A percentile compares a stretch with the other conserved stretches of the same genome.
These are phyloP conservation scores for Anoplolepis gracilipes DNA, from an alignment of 1,140 invertebrate genomes.

Conservation along the genomic window DNA sequence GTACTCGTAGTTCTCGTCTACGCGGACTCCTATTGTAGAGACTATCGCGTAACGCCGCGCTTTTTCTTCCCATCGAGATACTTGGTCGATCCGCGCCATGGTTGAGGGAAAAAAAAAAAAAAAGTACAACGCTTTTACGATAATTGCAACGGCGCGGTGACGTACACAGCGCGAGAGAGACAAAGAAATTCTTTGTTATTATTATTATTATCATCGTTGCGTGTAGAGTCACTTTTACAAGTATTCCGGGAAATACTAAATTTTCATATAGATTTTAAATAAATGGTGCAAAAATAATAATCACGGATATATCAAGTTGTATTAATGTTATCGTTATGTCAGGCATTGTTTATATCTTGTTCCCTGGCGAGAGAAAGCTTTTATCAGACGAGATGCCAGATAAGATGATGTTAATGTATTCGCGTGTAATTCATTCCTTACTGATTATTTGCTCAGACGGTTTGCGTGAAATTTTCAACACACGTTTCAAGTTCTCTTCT, in stretches of 20 bases:
- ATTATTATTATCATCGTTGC: neutral
- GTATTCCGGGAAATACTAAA: neutral
- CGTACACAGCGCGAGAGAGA: too few relatives aligned
- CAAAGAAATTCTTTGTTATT: neutral
- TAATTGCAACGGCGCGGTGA: constrained; percentile 32
- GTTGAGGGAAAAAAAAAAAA: constrained; percentile 34
- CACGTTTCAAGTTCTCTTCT: too few relatives aligned
- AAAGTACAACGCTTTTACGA: constrained; percentile 56
- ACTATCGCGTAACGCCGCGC: neutral
- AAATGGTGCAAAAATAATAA: neutral
- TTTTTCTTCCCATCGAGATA: constrained; percentile 51
- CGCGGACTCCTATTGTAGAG: constrained; percentile 47
- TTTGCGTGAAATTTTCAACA: neutral
- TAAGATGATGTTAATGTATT: neutral
- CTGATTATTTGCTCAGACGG: neutral
- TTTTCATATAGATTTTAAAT: neutral
- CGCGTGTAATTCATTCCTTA: neutral
- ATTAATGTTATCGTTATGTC: too few relatives aligned
- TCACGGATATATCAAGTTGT: neutral
- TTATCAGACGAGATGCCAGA: neutral
- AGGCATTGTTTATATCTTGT: neutral
- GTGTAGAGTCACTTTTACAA: constrained; percentile 11
- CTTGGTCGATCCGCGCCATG: constrained; percentile 35
- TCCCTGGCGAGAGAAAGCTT: too few relatives aligned
- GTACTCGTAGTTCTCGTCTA: constrained; percentile 37